These are phyloP conservation scores for Drosophila infuscata DNA, from an alignment of 2,888 invertebrate species.

Conservation along the genomic window DNA sequence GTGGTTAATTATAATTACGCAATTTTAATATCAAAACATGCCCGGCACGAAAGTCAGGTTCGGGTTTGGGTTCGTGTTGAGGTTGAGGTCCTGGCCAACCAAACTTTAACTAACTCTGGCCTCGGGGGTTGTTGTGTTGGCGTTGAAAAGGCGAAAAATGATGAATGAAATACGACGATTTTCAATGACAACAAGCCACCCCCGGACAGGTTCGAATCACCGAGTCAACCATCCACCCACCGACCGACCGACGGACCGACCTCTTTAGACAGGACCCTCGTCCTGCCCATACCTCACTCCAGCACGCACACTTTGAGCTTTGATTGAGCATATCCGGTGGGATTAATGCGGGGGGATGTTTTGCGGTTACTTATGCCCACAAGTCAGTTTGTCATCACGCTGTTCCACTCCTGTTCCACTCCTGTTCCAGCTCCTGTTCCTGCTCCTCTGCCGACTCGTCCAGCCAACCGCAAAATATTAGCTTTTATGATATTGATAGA, in stretches of 20 bases:
- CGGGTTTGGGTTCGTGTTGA: conserved; percentile 26
- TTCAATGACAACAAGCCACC: conserved; percentile 66
- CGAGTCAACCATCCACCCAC: conserved; percentile 4
- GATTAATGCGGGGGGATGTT: conserved; percentile 78
- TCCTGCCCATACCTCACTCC: conserved; percentile 58
- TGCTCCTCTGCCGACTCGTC: conserved; percentile 37
- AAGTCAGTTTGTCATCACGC: conserved; percentile 55
- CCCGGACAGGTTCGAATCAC: conserved; percentile 45
- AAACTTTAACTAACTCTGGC: conserved; percentile 48
- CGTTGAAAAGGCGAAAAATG: conserved; percentile 80
- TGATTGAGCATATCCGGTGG: conserved; percentile 85
- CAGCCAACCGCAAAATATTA: conserved; percentile 83
- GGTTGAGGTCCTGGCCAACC: conserved; percentile 24
- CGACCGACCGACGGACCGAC: conserved; percentile 7
- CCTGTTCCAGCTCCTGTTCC: neutral
- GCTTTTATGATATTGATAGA: conserved; percentile 83
- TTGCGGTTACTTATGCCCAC: conserved; percentile 62
- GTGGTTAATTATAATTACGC: conserved; percentile 84
- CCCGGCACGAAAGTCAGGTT: conserved; percentile 41
- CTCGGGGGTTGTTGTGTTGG: conserved; percentile 64
- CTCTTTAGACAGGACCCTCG: conserved; percentile 9
- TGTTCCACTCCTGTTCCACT: neutral
- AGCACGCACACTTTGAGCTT: conserved; percentile 76
- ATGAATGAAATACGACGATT: conserved; percentile 82
- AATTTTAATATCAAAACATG: conserved; percentile 79